phyloP scores from a whole-genome alignment of 2,888 invertebrate genomes.

The Mythimna impura region DNA sequence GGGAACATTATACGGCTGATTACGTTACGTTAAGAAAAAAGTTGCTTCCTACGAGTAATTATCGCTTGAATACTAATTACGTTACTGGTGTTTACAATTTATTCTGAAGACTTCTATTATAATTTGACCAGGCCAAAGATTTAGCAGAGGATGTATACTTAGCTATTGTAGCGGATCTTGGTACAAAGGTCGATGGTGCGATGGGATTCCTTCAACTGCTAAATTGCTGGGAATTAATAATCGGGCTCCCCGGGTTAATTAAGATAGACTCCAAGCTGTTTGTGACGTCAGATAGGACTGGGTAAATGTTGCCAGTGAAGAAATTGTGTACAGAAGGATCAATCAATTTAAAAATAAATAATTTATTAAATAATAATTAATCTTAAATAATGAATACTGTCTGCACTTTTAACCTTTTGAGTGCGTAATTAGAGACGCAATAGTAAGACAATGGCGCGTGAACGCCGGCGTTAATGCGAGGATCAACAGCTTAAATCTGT shows the following conservation, averaged over 20 bases:
- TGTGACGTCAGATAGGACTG: conserved; percentile 68
- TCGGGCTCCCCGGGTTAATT: conserved; percentile 76
- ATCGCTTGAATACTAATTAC: neutral
- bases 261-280: conserved; percentile 72
- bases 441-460: too few species aligned
- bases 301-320: conserved; percentile 37
- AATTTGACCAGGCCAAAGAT: conserved; percentile 5
- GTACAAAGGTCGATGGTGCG: conserved; percentile 66
- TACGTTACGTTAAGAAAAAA: too few species aligned
- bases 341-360: neutral
- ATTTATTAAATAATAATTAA: too few species aligned
- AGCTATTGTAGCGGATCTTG: conserved; percentile 27
- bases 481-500: too few species aligned
- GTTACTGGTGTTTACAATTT: too few species aligned
- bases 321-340: conserved; percentile 36
- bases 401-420: too few species aligned
- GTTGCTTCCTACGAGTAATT: too few species aligned
- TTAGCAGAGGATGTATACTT: conserved; percentile 18
- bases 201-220: conserved; percentile 69
- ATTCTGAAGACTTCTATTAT: conserved; percentile 4
- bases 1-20: too few species aligned
- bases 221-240: conserved; percentile 80
- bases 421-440: too few species aligned
- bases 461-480: too few species aligned
- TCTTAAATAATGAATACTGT: too few species aligned